Evolutionary conservation across 2,888 invertebrate genomes (phyloP).

Genomic region (Pterostichus madidus): DNA sequence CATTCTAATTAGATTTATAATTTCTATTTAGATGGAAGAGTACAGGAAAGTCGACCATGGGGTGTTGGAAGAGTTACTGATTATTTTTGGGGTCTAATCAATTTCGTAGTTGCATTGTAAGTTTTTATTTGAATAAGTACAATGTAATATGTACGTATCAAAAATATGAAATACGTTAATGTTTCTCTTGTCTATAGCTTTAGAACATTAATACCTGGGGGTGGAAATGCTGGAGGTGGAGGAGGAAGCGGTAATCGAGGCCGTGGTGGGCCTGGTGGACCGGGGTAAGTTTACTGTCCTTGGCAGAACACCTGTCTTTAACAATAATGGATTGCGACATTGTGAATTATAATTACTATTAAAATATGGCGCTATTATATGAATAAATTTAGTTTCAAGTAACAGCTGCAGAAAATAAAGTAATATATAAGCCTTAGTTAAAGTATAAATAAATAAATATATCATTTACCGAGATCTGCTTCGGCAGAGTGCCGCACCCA

Average conservation of each 20-base stretch:
- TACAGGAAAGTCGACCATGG: slow-evolving; percentile 78
- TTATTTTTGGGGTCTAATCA: slow-evolving; percentile 79
- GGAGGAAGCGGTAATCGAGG: slow-evolving; percentile 70
- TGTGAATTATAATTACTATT: no score
- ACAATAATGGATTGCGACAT: no score
- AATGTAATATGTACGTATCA: not conserved
- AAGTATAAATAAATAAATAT: no score
- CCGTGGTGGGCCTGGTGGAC: slow-evolving; percentile 71
- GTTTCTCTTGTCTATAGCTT: slow-evolving; percentile 70
- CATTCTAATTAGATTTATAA: slow-evolving; percentile 1
- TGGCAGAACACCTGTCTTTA: no score
- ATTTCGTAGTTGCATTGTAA: slow-evolving; percentile 81
- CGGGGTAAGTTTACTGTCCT: slow-evolving; percentile 63
- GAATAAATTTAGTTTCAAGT: no score
- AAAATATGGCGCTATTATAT: no score
- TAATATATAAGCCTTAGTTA: no score
- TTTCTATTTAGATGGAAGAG: slow-evolving; percentile 78
- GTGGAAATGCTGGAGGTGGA: slow-evolving; percentile 68
- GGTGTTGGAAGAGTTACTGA: slow-evolving; percentile 76
- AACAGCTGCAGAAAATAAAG: no score
- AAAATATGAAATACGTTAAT: no score
- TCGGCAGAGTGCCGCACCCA: no score
- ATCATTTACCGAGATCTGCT: no score
- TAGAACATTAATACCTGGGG: slow-evolving; percentile 71
- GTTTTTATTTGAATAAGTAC: slow-evolving; percentile 71